Conservation (phyloP, 2,113 vertebrate genomes). For the Prionailurus bengalensis region DNA sequence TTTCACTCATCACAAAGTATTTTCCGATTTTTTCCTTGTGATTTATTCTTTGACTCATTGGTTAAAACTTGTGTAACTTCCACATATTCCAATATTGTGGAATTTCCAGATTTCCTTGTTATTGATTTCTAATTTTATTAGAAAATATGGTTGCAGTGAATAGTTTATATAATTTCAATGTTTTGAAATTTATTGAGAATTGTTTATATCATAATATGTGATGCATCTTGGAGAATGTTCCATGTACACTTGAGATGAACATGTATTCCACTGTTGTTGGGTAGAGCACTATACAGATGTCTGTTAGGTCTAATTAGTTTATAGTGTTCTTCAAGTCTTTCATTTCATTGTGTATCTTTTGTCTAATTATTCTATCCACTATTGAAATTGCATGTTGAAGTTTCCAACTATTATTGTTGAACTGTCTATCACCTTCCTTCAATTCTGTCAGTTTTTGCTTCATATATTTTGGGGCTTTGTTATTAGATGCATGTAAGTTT, state of each 20-base stretch:
- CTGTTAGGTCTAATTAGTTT: background rate
- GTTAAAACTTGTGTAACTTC: background rate
- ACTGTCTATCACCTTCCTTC: background rate
- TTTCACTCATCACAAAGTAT: background rate
- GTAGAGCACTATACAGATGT: background rate
- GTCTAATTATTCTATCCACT: constrained; percentile 4
- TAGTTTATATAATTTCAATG: background rate
- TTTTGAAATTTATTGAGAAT: background rate
- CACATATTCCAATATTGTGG: background rate
- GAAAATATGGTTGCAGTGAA: background rate
- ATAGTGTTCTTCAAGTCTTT: background rate
- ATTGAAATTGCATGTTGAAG: background rate
- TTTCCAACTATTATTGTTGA: background rate
- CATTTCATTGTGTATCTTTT: background rate
- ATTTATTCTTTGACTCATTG: background rate
- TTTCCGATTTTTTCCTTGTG: background rate
- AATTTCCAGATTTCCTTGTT: background rate
- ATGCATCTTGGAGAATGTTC: background rate
- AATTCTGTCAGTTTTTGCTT: constrained; percentile 4
- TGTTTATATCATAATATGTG: background rate
- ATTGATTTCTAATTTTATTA: background rate
- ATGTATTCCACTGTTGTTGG: background rate
- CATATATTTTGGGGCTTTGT: background rate
- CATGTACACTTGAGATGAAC: background rate
- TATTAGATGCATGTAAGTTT: background rate